These are phyloP conservation scores for Apostichopus leukothele DNA, from an alignment of 53 echinoderm and acorn worm species.

Conservation along the genomic window DNA sequence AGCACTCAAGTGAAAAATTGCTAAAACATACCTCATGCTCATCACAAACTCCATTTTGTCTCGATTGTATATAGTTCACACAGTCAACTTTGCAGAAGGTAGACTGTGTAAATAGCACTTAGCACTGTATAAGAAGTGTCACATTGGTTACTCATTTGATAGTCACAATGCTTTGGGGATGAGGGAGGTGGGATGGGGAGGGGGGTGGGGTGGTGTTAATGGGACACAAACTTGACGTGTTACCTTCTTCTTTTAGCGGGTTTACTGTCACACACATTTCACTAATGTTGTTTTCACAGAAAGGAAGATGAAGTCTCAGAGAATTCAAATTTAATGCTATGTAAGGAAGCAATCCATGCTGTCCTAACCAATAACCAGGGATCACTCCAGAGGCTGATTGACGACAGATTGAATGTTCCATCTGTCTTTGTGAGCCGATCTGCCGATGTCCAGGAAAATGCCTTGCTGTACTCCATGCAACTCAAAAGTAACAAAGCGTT, in stretches of 20 bases:
- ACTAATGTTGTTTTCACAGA: slow-evolving; percentile 42
- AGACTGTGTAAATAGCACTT: no score
- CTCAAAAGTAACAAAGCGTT: slow-evolving; percentile 20
- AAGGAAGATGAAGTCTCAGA: slow-evolving; percentile 80
- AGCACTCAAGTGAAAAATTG: no score
- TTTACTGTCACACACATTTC: neutral
- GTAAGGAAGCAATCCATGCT: slow-evolving; percentile 87
- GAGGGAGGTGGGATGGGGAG: neutral
- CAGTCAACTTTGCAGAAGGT: no score
- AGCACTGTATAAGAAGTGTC: no score
- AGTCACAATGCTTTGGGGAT: no score
- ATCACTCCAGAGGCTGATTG: slow-evolving; percentile 69
- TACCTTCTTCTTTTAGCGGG: neutral
- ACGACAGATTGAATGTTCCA: slow-evolving; percentile 67
- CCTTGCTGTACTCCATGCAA: slow-evolving; percentile 77
- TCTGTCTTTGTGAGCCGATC: slow-evolving; percentile 65
- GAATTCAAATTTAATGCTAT: slow-evolving; percentile 74
- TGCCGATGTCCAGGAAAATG: slow-evolving; percentile 61
- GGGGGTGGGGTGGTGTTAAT: neutral
- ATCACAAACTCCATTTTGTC: no score
- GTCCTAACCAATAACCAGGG: slow-evolving; percentile 86
- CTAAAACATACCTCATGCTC: no score
- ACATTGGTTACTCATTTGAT: no score
- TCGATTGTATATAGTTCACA: no score
- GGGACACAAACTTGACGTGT: no score